Conservation (phyloP, 2,888 invertebrate species). For the Pseudoips prasinana region DNA sequence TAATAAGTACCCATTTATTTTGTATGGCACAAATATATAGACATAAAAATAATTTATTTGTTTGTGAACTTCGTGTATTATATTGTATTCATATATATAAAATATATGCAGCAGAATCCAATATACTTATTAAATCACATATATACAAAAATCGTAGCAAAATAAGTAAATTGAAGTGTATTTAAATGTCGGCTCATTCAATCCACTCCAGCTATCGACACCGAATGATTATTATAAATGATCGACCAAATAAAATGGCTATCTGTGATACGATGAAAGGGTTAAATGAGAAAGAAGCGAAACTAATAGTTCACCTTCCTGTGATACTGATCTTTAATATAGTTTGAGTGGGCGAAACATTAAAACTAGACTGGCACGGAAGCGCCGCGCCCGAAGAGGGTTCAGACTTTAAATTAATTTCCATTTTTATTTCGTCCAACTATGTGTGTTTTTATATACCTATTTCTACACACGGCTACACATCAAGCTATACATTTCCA, state of each 20-base stretch:
- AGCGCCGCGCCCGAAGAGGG: conserved; percentile 62
- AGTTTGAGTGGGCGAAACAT: conserved; percentile 73
- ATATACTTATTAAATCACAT: no score
- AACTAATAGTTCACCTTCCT: conserved; percentile 73
- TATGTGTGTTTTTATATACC: conserved; percentile 12
- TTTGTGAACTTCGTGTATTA: no score
- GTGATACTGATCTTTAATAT: conserved; percentile 79
- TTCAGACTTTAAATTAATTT: conserved; percentile 37
- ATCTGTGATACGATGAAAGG: conserved; percentile 48
- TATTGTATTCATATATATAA: no score
- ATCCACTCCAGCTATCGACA: not conserved
- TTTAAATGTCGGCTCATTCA: no score
- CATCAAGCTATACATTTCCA: no score
- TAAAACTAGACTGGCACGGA: conserved; percentile 61
- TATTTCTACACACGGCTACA: no score
- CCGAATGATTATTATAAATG: conserved; percentile 30
- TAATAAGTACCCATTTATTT: no score
- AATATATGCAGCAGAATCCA: no score
- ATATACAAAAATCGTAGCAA: no score
- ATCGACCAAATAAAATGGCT: conserved; percentile 24
- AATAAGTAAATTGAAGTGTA: no score
- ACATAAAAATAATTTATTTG: no score
- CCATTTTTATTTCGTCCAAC: conserved; percentile 27
- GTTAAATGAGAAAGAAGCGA: conserved; percentile 75
- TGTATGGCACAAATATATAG: no score